Conservation (phyloP, 2,888 invertebrate species). For the Pandemis cinnamomeana region DNA sequence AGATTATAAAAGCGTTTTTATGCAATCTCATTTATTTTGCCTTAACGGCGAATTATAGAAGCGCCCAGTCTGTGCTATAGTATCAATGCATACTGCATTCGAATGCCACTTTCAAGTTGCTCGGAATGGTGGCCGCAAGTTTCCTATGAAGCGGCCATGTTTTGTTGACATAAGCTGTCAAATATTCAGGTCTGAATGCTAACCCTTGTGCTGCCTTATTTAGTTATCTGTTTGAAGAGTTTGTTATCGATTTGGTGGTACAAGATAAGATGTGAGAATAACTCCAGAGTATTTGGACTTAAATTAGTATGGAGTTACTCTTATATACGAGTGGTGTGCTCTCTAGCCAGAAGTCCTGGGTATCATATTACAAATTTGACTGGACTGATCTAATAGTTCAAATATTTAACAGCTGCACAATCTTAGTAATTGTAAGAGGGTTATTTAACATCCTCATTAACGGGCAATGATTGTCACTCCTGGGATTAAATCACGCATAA, state of each 20-base stretch:
- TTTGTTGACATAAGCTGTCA: too few species aligned
- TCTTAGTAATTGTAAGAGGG: background rate
- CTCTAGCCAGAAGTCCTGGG: background rate
- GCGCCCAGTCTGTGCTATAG: too few species aligned
- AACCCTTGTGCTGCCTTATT: constrained; percentile 14
- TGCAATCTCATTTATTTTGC: too few species aligned
- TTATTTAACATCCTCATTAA: too few species aligned
- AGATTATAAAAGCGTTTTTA: too few species aligned
- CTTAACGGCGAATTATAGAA: too few species aligned
- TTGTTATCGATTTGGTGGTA: background rate
- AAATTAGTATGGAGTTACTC: background rate
- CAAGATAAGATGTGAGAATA: background rate
- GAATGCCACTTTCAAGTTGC: too few species aligned
- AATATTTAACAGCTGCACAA: background rate
- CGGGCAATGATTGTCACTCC: too few species aligned
- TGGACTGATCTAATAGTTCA: background rate
- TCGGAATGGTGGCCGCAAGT: too few species aligned
- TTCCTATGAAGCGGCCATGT: too few species aligned
- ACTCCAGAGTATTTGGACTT: background rate
- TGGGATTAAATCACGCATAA: too few species aligned
- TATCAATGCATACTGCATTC: too few species aligned
- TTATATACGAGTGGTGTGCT: background rate
- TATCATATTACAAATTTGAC: background rate
- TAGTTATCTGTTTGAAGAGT: background rate
- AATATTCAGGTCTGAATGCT: background rate